Evolutionary conservation across 2,888 invertebrate genomes (phyloP).

Genomic region (Lepidocyrtinus sp.): DNA sequence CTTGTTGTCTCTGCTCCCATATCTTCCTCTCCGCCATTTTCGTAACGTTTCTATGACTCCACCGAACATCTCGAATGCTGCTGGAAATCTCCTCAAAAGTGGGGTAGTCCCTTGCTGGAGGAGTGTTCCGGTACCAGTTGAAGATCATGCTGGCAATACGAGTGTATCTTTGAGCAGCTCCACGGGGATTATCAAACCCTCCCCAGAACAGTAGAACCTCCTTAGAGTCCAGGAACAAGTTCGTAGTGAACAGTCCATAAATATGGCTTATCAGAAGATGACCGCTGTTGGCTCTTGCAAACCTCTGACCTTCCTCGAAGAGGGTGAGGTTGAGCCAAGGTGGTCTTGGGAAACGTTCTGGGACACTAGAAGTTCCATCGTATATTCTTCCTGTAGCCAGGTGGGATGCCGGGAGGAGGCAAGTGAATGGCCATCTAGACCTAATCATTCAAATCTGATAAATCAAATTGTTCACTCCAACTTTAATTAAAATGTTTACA

Average conservation of each 20-base stretch:
- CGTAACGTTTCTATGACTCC: constrained; percentile 22
- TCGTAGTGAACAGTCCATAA: constrained; percentile 29
- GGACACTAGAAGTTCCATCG: constrained; percentile 38
- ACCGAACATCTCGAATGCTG: constrained; percentile 21
- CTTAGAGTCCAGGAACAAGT: constrained; percentile 34
- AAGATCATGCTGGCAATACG: constrained; percentile 25
- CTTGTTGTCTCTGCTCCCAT: constrained; percentile 22
- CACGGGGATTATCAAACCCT: constrained; percentile 15
- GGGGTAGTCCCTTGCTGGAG: constrained; percentile 25
- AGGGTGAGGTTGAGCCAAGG: constrained; percentile 38
- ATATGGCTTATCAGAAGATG: constrained; percentile 33
- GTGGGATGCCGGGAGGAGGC: constrained; percentile 40
- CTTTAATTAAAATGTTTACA: too few species aligned
- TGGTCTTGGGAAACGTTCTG: constrained; percentile 31
- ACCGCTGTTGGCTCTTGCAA: constrained; percentile 35
- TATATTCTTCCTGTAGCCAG: constrained; percentile 31
- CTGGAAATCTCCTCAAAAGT: constrained; percentile 13
- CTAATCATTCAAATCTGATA: too few species aligned
- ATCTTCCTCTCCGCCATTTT: constrained; percentile 20
- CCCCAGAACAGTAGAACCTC: constrained; percentile 38
- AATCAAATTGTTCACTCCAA: too few species aligned
- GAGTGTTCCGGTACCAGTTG: constrained; percentile 30
- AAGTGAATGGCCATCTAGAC: constrained; percentile 38
- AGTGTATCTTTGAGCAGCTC: constrained; percentile 24
- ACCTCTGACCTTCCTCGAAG: constrained; percentile 31